A percentile compares a stretch with the other conserved stretches of the same genome.
phyloP scores from a whole-genome alignment of 1,140 invertebrate species.

The Drosophila bocki region DNA sequence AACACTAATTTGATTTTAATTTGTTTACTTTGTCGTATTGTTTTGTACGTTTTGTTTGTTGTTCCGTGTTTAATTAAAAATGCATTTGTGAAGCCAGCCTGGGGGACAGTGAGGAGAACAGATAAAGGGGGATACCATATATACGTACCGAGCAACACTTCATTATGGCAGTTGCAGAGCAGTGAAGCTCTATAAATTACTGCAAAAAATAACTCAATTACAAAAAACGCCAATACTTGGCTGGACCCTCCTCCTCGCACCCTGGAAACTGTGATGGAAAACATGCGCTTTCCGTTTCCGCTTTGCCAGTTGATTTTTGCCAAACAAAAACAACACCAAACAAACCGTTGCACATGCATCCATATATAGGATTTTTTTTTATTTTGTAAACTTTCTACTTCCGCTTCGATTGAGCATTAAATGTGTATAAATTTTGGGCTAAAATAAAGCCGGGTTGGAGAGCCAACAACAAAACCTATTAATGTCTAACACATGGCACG shows the following conservation, averaged over 20 bases:
- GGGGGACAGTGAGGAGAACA: neutral
- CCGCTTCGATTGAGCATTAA: slow-evolving; percentile 77
- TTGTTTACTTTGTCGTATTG: slow-evolving; percentile 68
- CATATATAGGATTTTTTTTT: neutral
- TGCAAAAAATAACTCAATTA: slow-evolving; percentile 73
- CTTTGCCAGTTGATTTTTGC: slow-evolving; percentile 59
- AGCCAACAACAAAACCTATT: slow-evolving; percentile 73
- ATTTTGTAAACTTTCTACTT: slow-evolving; percentile 64
- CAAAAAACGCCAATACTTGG: slow-evolving; percentile 33
- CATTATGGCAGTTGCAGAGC: slow-evolving; percentile 56
- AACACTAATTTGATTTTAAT: slow-evolving; percentile 73
- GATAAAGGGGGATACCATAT: neutral
- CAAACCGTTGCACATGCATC: slow-evolving; percentile 8
- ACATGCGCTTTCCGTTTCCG: slow-evolving; percentile 78
- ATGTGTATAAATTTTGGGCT: slow-evolving; percentile 71
- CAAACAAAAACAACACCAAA: slow-evolving; percentile 45
- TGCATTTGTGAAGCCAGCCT: slow-evolving; percentile 53
- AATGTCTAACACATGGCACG: slow-evolving; percentile 63
- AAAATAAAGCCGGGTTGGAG: slow-evolving; percentile 60
- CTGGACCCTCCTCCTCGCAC: neutral
- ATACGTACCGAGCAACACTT: slow-evolving; percentile 41
- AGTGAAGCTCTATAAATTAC: slow-evolving; percentile 58
- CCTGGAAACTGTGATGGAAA: slow-evolving; percentile 41
- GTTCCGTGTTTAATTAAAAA: slow-evolving; percentile 59
- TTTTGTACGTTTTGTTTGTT: slow-evolving; percentile 53